Evolutionary conservation across 2,888 invertebrate genomes (phyloP), one percentile per base, ranked within the genome.

Genomic region (Epinotia brunnichana): DNA sequence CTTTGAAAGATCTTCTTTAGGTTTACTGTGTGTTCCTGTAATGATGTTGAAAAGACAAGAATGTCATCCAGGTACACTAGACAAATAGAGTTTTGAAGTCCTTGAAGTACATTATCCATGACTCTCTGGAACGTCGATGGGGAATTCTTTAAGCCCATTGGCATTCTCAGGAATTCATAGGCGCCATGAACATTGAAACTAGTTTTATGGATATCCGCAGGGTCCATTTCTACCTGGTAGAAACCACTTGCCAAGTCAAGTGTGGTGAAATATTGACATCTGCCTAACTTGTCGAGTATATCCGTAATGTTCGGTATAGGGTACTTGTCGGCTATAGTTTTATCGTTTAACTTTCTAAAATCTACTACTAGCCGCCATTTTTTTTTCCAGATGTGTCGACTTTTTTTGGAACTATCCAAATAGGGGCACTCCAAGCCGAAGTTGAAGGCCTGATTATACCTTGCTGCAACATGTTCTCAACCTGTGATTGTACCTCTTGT

Each of bases 401-500:
- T 19, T 61, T 62, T 9, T 62, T 62, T 44, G 48, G 62, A 5
- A 62, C 48, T 2, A 62, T 48, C 44, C 48, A n/a, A 10, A 29
- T 51, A 9, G 51, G 51, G n/a, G 48, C 29, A 1, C 9, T 10
- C 51, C 62, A 63, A 3, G 51, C 24, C 5, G 9, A 10, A 24
- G 24, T 24, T 15, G 63, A 63, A 1, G 48, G 51, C 10, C n/a
- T n/a, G 17, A 63, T 53, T 5, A 63, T 63, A 1, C 17, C 48
- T 19, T 74, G 69, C 3, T 68, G 19, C 21, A 70, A 29, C 64
- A 74, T 73, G 39, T 72, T 62, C 1, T 10, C 3, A 19, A 76
- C 73, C 21, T 76, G 75, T 13, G 57, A 62, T n/a, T 57, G 48
- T 35, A 75, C 67, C 61, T 78, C 77, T 10, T 69, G 10, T 19